Percentiles rank a stretch among this genome's conserved stretches.
Evolutionary conservation across 1,140 invertebrate genomes (phyloP).

Genomic region (Papilio aristodemus): DNA sequence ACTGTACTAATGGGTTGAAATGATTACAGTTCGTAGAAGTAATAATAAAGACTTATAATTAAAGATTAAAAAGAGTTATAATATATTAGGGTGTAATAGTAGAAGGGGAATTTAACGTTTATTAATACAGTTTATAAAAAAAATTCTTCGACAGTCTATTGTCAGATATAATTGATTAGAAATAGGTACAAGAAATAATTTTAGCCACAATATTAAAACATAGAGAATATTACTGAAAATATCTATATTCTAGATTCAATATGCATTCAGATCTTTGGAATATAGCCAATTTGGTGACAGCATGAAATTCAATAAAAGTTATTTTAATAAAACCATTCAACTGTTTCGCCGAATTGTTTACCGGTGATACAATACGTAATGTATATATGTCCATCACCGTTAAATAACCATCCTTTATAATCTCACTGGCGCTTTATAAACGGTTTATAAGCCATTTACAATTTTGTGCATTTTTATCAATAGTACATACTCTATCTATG

Average conservation of each 20-base stretch:
- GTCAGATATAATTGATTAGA: too few relatives aligned
- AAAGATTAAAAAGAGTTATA: background rate
- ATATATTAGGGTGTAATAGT: too few relatives aligned
- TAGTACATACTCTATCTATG: too few relatives aligned
- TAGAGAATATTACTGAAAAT: background rate
- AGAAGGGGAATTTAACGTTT: too few relatives aligned
- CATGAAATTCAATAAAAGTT: constrained; percentile 9
- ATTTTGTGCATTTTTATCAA: too few relatives aligned
- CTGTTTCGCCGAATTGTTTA: constrained; percentile 8
- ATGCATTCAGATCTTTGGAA: constrained; percentile 2
- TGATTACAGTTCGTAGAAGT: too few relatives aligned
- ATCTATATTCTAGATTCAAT: background rate
- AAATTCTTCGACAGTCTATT: too few relatives aligned
- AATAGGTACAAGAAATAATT: too few relatives aligned
- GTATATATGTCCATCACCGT: background rate
- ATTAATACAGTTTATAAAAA: too few relatives aligned
- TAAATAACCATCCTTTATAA: too few relatives aligned
- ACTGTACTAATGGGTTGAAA: background rate
- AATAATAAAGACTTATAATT: background rate
- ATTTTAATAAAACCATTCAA: constrained; percentile 1
- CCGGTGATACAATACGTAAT: background rate
- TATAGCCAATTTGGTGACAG: constrained; percentile 8
- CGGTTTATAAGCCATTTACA: too few relatives aligned
- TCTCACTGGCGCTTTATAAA: too few relatives aligned
- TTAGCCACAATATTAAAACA: background rate